A percentile compares a stretch with the other conserved stretches of the same genome.
Conservation (phyloP, 53 echinoderm and acorn worm species). For the Hippasteria phrygiana region DNA sequence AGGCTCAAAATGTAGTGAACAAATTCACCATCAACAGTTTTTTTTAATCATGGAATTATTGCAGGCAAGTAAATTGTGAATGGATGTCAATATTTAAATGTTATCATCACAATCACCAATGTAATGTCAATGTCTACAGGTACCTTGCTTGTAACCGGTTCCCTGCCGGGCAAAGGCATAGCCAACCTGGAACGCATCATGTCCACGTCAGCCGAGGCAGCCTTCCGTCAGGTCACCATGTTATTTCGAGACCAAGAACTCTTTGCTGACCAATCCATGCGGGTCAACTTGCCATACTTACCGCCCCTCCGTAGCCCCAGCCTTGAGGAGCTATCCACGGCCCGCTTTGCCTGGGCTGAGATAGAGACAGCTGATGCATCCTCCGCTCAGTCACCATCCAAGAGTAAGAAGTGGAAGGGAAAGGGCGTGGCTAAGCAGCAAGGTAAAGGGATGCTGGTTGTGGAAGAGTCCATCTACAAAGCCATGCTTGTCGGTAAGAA, state of each 20-base stretch:
- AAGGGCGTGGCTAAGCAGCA: constrained; percentile 43
- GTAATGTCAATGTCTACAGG: background rate
- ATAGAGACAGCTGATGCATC: background rate
- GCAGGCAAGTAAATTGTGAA: too few relatives aligned
- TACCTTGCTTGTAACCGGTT: constrained; percentile 43
- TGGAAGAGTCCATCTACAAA: constrained; percentile 95
- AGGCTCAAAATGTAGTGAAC: too few relatives aligned
- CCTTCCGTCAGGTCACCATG: constrained; percentile 92
- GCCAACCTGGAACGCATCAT: constrained; percentile 76
- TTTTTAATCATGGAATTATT: too few relatives aligned
- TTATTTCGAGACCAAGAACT: constrained; percentile 96
- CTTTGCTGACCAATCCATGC: constrained; percentile 93
- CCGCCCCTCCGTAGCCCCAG: constrained; percentile 93
- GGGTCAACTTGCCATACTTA: constrained; percentile 84
- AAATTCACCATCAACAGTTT: too few relatives aligned
- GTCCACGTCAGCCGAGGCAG: constrained; percentile 92
- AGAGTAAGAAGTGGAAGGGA: constrained; percentile 58
- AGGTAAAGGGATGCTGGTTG: constrained; percentile 76
- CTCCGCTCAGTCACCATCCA: background rate
- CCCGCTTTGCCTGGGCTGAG: constrained; percentile 94
- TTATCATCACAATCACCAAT: too few relatives aligned
- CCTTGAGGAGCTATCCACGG: constrained; percentile 89
- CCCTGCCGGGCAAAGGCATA: constrained; percentile 34
- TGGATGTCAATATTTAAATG: too few relatives aligned
- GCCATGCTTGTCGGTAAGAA: constrained; percentile 90